A percentile compares a stretch with the other conserved stretches of the same genome.
Evolutionary conservation across 1,140 invertebrate genomes (phyloP).

Genomic region (Hyles vespertilio): DNA sequence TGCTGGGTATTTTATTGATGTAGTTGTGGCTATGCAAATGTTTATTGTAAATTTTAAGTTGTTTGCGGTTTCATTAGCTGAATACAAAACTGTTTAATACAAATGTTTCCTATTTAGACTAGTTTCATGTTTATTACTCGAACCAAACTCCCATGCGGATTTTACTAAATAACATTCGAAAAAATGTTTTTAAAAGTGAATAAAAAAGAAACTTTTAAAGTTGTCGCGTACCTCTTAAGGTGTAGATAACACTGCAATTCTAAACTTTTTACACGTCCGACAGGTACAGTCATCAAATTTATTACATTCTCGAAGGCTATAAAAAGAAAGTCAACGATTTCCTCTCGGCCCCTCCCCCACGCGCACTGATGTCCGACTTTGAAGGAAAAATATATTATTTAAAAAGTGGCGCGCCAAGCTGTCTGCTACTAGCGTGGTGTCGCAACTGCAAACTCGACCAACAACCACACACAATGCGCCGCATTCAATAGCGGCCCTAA

Average conservation of each 20-base stretch:
- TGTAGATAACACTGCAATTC: not conserved
- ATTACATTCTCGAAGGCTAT: constrained; percentile 55
- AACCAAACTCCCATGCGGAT: too few relatives aligned
- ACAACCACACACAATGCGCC: constrained; percentile 32
- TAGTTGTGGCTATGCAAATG: too few relatives aligned
- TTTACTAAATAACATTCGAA: too few relatives aligned
- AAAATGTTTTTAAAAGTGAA: not conserved
- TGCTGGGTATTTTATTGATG: not conserved
- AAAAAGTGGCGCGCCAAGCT: constrained; percentile 70
- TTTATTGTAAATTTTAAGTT: too few relatives aligned
- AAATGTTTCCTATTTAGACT: too few relatives aligned
- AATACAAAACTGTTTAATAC: too few relatives aligned
- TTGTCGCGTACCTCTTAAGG: not conserved
- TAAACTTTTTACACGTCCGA: constrained; percentile 18
- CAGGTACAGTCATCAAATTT: constrained; percentile 38
- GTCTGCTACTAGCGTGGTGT: constrained; percentile 47
- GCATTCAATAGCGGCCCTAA: constrained; percentile 23
- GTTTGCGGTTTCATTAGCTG: too few relatives aligned
- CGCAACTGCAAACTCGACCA: constrained; percentile 25
- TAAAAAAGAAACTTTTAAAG: not conserved
- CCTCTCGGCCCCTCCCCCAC: constrained; percentile 35
- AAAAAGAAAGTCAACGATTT: constrained; percentile 68
- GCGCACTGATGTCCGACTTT: constrained; percentile 48
- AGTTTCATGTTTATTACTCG: too few relatives aligned
- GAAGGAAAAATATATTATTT: constrained; percentile 48